Conservation (phyloP, 1,140 invertebrate species). For the Scaptomyza pallida region DNA sequence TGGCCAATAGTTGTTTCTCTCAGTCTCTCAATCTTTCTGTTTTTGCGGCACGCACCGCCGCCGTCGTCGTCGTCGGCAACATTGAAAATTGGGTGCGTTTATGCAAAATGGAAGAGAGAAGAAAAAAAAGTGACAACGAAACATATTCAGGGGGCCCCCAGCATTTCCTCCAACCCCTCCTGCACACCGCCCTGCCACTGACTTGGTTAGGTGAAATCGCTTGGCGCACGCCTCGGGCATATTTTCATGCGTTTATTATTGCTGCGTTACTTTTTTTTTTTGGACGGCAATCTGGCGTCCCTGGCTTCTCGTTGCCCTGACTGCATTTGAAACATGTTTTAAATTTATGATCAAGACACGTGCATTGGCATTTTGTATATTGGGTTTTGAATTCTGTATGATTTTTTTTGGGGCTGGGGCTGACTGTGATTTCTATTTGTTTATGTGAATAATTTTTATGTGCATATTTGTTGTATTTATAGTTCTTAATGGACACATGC, state of each 20-base stretch:
- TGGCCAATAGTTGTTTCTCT: constrained; percentile 40
- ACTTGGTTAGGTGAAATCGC: constrained; percentile 64
- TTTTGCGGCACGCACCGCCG: constrained; percentile 37
- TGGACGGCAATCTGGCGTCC: constrained; percentile 44
- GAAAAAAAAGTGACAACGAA: constrained; percentile 49
- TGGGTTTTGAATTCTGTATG: constrained; percentile 35
- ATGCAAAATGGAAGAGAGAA: constrained; percentile 64
- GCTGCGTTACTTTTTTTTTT: constrained; percentile 44
- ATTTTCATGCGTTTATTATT: constrained; percentile 81
- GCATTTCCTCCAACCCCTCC: neutral
- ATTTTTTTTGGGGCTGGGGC: too few relatives aligned
- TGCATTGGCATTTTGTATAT: constrained; percentile 72
- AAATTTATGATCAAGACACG: constrained; percentile 78
- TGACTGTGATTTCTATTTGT: constrained; percentile 70
- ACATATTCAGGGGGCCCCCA: constrained; percentile 24
- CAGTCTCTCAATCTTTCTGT: neutral
- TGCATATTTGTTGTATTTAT: constrained; percentile 70
- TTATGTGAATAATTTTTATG: constrained; percentile 69
- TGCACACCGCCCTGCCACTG: constrained; percentile 1
- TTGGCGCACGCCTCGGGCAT: constrained; percentile 75
- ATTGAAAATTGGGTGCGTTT: constrained; percentile 79
- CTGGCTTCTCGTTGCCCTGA: neutral
- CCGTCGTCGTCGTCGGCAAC: constrained; percentile 44
- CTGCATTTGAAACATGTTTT: constrained; percentile 79
- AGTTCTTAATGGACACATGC: constrained; percentile 49